phyloP scores from a whole-genome alignment of 2,113 vertebrate species.

The Chunga burmeisteri region DNA sequence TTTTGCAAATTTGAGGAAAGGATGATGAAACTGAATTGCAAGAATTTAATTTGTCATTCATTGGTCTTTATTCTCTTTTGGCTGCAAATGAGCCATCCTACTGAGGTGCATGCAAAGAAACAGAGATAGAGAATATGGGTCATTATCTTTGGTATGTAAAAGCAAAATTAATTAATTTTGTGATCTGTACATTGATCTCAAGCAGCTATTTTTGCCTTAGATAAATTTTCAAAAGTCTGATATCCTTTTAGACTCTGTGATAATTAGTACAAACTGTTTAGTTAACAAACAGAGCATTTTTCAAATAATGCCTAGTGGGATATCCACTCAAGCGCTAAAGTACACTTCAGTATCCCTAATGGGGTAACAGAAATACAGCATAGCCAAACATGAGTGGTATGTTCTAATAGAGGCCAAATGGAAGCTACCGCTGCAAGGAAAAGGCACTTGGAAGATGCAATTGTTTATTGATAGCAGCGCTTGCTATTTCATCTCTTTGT shows the following conservation, averaged over 20 bases:
- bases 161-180: neutral
- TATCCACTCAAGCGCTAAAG: neutral
- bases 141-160: neutral
- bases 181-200: conserved; percentile 3
- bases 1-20: conserved; percentile 15
- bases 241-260: neutral
- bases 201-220: conserved; percentile 11
- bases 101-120: neutral
- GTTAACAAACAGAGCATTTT: neutral
- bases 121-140: neutral
- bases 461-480: neutral
- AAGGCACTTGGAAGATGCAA: neutral
- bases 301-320: neutral
- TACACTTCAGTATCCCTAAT: neutral
- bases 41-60: conserved; percentile 1
- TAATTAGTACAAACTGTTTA: neutral
- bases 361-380: neutral
- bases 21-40: neutral
- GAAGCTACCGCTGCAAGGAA: neutral
- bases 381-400: neutral
- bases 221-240: neutral
- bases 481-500: neutral
- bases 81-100: neutral
- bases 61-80: neutral
- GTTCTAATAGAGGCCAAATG: neutral